Evolutionary conservation across 1,140 invertebrate species (phyloP).

Genomic region (Intoshia linei): DNA sequence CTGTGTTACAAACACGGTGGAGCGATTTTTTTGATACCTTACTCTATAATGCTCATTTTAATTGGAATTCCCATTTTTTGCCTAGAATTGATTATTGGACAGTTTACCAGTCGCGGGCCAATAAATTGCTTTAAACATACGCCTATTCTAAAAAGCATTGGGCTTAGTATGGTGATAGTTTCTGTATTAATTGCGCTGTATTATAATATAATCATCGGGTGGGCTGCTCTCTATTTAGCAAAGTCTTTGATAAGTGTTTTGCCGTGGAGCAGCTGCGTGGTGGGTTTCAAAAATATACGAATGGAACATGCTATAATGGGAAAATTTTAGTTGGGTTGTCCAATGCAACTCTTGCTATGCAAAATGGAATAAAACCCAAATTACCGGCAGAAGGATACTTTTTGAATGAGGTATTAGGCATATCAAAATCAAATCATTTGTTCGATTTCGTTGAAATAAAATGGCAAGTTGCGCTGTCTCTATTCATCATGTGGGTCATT

Average conservation of each 20-base stretch:
- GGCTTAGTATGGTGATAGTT: conserved; percentile 34
- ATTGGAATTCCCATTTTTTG: conserved; percentile 38
- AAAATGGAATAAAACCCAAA: no score
- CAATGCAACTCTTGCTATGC: no score
- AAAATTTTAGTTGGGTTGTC: conserved; percentile 1
- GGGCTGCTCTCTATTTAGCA: conserved; percentile 16
- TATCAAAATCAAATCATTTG: no score
- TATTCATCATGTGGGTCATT: conserved; percentile 3
- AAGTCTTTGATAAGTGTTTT: conserved; percentile 16
- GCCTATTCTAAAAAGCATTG: conserved; percentile 43
- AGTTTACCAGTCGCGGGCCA: conserved; percentile 39
- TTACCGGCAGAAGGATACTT: no score
- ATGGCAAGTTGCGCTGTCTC: conserved; percentile 1
- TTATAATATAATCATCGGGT: conserved; percentile 24
- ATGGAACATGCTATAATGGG: conserved; percentile 5
- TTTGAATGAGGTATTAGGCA: no score
- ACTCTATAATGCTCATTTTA: conserved; percentile 28
- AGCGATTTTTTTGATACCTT: conserved; percentile 37
- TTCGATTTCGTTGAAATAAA: no score
- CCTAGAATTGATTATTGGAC: conserved; percentile 40
- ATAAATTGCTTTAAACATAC: conserved; percentile 43
- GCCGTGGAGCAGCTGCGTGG: conserved; percentile 24
- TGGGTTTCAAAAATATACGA: not conserved
- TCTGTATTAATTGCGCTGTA: conserved; percentile 22
- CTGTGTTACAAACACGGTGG: conserved; percentile 62